Conservation (phyloP, 2,113 vertebrate species). For the Oreocharis arfaki region DNA sequence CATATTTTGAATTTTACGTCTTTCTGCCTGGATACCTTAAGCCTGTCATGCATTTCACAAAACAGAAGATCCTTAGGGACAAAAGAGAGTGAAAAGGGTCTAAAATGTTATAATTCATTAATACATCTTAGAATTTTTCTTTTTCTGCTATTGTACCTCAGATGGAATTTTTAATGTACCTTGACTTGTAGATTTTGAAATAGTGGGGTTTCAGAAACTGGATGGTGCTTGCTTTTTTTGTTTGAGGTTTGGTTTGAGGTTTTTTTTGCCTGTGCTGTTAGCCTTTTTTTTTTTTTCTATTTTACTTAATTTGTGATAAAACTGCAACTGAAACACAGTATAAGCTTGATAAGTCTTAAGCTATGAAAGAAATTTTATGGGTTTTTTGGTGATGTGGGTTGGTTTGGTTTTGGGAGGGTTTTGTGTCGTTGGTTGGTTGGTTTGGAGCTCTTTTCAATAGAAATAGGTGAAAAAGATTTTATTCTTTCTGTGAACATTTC, state of each 20-base stretch:
- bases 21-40: neutral
- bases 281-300: accelerated
- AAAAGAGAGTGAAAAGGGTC: neutral
- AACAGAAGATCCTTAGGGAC: neutral
- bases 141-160: neutral
- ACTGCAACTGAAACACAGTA: neutral
- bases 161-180: neutral
- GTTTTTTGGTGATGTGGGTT: neutral
- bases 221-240: neutral
- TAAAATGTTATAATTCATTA: neutral
- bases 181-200: neutral
- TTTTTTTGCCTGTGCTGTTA: neutral
- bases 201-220: neutral
- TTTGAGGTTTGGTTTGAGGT: neutral
- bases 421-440: neutral
- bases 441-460: too few species aligned
- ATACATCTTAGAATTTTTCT: neutral
- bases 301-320: neutral
- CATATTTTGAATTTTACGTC: neutral
- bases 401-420: too few species aligned
- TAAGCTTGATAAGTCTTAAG: neutral
- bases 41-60: neutral
- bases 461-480: neutral
- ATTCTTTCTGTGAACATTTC: neutral
- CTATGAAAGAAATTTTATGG: neutral